phyloP scores from a whole-genome alignment of 2,888 invertebrate species.

The Drosophila mimica region DNA sequence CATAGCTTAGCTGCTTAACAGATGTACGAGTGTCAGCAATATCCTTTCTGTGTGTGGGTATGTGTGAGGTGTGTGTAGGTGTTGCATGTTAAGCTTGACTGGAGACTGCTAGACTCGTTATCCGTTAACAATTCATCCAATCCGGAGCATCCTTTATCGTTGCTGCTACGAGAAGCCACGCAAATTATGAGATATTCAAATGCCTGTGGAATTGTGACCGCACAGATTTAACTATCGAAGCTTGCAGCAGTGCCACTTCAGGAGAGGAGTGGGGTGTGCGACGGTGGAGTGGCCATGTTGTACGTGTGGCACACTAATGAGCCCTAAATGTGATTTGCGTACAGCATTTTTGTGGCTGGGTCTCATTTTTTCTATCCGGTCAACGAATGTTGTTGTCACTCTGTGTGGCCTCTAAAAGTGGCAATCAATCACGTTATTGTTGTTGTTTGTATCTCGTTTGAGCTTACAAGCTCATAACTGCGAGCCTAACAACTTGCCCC shows the following conservation, averaged over 20 bases:
- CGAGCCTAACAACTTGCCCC: slow-evolving; percentile 32
- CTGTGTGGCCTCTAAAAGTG: slow-evolving; percentile 40
- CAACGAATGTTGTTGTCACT: slow-evolving; percentile 6
- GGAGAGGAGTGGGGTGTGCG: background rate
- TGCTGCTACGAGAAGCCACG: slow-evolving; percentile 6
- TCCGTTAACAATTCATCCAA: slow-evolving; percentile 3
- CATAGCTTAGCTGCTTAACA: slow-evolving; percentile 37
- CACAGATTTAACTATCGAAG: slow-evolving; percentile 16
- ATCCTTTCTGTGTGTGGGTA: slow-evolving; percentile 5
- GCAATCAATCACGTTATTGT: slow-evolving; percentile 56
- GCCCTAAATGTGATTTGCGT: slow-evolving; percentile 46
- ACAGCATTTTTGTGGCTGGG: slow-evolving; percentile 17
- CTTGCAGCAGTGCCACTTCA: background rate
- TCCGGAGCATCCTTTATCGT: slow-evolving; percentile 4
- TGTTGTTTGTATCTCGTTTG: slow-evolving; percentile 4
- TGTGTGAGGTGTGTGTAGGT: background rate
- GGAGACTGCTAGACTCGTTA: slow-evolving; percentile 3
- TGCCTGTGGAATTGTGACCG: slow-evolving; percentile 6
- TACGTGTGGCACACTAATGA: slow-evolving; percentile 37
- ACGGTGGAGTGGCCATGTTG: slow-evolving; percentile 10
- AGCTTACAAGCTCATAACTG: slow-evolving; percentile 49
- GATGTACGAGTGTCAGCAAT: slow-evolving; percentile 44
- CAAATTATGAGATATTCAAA: slow-evolving; percentile 34
- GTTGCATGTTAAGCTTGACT: slow-evolving; percentile 7
- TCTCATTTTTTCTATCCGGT: slow-evolving; percentile 13